Conservation (phyloP, 2,888 invertebrate species). For the Willowsia nigromaculata region DNA sequence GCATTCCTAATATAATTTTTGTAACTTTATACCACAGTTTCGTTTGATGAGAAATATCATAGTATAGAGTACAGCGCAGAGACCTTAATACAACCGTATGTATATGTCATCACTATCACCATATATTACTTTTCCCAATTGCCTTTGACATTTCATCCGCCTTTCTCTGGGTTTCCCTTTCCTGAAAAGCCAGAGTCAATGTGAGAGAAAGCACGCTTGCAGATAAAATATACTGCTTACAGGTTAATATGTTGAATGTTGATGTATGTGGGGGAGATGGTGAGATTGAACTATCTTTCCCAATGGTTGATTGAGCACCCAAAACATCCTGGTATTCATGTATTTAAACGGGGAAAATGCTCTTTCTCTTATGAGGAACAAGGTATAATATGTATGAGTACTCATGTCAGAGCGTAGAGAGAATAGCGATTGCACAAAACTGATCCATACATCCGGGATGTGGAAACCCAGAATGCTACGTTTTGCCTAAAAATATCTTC, state of each 20-base stretch:
- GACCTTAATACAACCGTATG: too few relatives aligned
- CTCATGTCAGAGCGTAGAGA: background rate
- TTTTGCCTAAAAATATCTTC: background rate
- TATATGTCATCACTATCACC: background rate
- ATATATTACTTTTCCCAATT: slow-evolving; percentile 21
- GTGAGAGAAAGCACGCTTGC: background rate
- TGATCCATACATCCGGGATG: too few relatives aligned
- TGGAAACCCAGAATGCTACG: background rate
- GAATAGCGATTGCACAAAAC: too few relatives aligned
- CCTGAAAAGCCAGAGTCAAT: background rate
- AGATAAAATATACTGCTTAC: background rate
- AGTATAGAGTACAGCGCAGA: too few relatives aligned
- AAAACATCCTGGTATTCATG: background rate
- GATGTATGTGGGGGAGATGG: background rate
- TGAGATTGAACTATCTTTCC: background rate
- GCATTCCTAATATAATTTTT: too few relatives aligned
- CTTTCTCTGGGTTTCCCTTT: slow-evolving; percentile 30
- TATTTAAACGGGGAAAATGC: background rate
- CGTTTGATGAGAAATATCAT: too few relatives aligned
- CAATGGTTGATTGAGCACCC: slow-evolving; percentile 17
- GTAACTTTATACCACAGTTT: too few relatives aligned
- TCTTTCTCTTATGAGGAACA: background rate
- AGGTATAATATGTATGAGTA: too few relatives aligned
- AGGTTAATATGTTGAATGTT: too few relatives aligned
- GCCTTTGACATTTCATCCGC: slow-evolving; percentile 67